These are phyloP conservation scores for Congeria kusceri DNA, from an alignment of 2,888 invertebrate species.

Conservation along the genomic window DNA sequence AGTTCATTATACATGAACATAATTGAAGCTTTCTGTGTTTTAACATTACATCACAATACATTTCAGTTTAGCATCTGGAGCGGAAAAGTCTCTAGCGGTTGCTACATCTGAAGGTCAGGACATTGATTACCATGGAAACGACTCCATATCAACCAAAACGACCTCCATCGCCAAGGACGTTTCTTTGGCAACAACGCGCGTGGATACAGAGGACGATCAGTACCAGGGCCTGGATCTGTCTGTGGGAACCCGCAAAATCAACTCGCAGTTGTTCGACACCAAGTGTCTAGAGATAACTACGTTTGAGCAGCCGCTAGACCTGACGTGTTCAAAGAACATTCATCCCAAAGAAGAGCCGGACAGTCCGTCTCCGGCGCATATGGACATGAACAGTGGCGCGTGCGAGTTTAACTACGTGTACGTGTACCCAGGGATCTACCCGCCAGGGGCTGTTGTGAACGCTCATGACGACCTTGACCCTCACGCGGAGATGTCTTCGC, in stretches of 20 bases:
- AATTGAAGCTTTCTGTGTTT: no score
- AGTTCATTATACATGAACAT: no score
- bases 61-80: constrained; percentile 21
- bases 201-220: constrained; percentile 56
- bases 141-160: constrained; percentile 25
- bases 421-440: constrained; percentile 54
- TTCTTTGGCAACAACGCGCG: constrained; percentile 51
- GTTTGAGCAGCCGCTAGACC: constrained; percentile 49
- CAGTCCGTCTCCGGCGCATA: constrained; percentile 38
- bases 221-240: constrained; percentile 57
- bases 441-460: constrained; percentile 34
- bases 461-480: constrained; percentile 40
- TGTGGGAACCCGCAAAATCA: constrained; percentile 41
- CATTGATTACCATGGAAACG: constrained; percentile 45
- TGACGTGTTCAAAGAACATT: constrained; percentile 46
- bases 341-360: constrained; percentile 25
- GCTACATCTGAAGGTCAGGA: constrained; percentile 31
- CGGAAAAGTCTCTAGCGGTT: constrained; percentile 18
- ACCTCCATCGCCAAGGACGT: constrained; percentile 49
- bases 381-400: constrained; percentile 36
- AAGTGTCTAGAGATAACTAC: constrained; percentile 34
- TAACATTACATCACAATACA: no score
- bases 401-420: constrained; percentile 58
- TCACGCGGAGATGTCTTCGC: constrained; percentile 34
- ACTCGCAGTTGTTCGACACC: constrained; percentile 47